phyloP scores from a whole-genome alignment of 1,140 invertebrate genomes.

The Physella acuta region DNA sequence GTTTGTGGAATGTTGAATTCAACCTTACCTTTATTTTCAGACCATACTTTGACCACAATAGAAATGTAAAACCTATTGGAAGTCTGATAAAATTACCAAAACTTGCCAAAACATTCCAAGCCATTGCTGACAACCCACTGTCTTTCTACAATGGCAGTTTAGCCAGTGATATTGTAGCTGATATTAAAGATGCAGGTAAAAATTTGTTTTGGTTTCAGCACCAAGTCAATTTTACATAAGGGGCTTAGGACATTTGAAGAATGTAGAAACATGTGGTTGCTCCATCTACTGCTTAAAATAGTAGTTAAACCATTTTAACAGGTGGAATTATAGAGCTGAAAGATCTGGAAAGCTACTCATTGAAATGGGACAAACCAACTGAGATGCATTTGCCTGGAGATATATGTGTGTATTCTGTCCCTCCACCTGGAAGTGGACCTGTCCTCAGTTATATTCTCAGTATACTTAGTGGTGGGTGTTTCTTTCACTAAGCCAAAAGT shows the following conservation, averaged over 20 bases:
- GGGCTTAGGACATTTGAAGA: too few species aligned
- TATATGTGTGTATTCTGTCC: conserved; percentile 71
- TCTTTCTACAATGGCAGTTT: conserved; percentile 48
- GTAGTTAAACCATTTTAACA: conserved; percentile 17
- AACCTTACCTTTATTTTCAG: neutral
- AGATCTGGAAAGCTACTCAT: conserved; percentile 47
- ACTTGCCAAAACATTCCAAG: conserved; percentile 36
- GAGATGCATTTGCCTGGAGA: conserved; percentile 43
- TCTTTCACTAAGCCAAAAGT: neutral
- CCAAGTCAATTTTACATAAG: too few species aligned
- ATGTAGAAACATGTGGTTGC: too few species aligned
- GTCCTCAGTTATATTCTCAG: conserved; percentile 80
- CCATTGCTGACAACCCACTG: conserved; percentile 40
- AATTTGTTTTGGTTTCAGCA: too few species aligned
- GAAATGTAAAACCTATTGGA: conserved; percentile 23
- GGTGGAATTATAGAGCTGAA: conserved; percentile 50
- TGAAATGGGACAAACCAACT: conserved; percentile 34
- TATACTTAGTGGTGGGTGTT: conserved; percentile 68
- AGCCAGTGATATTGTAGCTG: conserved; percentile 41
- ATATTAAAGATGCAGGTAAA: conserved; percentile 43
- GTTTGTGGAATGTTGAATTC: too few species aligned
- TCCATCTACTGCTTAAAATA: neutral
- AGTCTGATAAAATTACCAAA: conserved; percentile 35
- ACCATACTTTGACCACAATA: conserved; percentile 16
- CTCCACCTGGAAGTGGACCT: conserved; percentile 79